Conservation (phyloP, 1,140 invertebrate genomes). For the Adoxophyes honmai region DNA sequence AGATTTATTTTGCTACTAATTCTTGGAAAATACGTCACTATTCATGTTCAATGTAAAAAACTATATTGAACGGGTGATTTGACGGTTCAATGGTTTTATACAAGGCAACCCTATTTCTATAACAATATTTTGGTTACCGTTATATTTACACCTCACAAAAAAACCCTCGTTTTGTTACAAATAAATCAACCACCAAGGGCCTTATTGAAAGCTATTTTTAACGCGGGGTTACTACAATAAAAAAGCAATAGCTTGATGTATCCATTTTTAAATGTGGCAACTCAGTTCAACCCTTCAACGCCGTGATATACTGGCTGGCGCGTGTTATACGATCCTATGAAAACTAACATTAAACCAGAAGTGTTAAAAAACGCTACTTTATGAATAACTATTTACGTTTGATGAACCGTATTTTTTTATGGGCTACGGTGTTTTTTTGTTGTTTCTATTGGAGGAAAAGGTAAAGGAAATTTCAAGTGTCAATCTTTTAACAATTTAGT, state of each 20-base stretch:
- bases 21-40: too few relatives aligned
- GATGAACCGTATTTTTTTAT: constrained; percentile 26
- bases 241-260: constrained; percentile 51
- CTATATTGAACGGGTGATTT: too few relatives aligned
- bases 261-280: constrained; percentile 51
- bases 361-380: constrained; percentile 32
- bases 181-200: constrained; percentile 44
- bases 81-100: too few relatives aligned
- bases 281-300: constrained; percentile 43
- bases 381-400: constrained; percentile 38
- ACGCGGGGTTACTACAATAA: constrained; percentile 48
- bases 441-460: too few relatives aligned
- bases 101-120: too few relatives aligned
- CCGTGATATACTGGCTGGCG: constrained; percentile 53
- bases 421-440: constrained; percentile 17
- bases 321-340: constrained; percentile 48
- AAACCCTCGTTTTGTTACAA: constrained; percentile 28
- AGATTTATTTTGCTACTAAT: too few relatives aligned
- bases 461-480: too few relatives aligned
- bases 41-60: too few relatives aligned
- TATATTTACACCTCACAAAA: constrained; percentile 34
- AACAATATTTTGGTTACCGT: constrained; percentile 30
- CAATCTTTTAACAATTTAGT: too few relatives aligned
- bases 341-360: constrained; percentile 49
- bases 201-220: constrained; percentile 56